phyloP scores from a whole-genome alignment of 2,888 invertebrate species.

The Clunio marinus region DNA sequence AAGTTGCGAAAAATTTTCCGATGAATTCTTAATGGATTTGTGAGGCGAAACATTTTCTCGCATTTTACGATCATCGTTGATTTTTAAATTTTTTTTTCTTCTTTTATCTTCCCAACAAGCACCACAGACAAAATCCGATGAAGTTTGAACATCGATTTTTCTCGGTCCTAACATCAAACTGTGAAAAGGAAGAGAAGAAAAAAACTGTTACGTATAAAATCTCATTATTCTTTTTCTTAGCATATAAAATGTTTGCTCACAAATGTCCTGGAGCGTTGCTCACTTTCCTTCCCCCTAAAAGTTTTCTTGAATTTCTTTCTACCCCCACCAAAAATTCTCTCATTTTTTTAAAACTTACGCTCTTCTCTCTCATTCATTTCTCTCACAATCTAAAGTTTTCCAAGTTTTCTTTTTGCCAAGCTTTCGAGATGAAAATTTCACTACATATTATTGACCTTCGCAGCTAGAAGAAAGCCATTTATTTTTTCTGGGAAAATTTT shows the following conservation, averaged over 20 bases:
- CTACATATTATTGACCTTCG: no score
- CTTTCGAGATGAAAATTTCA: no score
- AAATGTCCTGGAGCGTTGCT: slow-evolving; percentile 2
- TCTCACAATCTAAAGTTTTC: neutral
- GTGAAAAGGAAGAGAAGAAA: neutral
- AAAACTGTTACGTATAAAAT: neutral
- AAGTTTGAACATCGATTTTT: neutral
- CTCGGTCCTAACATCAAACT: neutral
- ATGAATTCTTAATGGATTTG: neutral
- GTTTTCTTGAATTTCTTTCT: neutral
- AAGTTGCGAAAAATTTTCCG: neutral
- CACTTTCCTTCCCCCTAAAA: neutral
- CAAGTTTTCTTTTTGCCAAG: no score
- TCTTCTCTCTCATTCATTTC: neutral
- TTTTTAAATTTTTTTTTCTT: no score
- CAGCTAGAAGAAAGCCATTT: no score
- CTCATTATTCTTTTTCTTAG: no score
- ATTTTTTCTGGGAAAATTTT: no score
- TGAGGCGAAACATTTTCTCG: neutral
- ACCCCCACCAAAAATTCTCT: neutral
- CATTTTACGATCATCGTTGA: neutral
- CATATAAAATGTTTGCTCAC: no score
- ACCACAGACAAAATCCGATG: neutral
- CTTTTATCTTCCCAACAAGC: no score
- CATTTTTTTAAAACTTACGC: no score